Base-by-base conservation (phyloP, 2,888 invertebrate species). In the Oxytorus armatus region DNA sequence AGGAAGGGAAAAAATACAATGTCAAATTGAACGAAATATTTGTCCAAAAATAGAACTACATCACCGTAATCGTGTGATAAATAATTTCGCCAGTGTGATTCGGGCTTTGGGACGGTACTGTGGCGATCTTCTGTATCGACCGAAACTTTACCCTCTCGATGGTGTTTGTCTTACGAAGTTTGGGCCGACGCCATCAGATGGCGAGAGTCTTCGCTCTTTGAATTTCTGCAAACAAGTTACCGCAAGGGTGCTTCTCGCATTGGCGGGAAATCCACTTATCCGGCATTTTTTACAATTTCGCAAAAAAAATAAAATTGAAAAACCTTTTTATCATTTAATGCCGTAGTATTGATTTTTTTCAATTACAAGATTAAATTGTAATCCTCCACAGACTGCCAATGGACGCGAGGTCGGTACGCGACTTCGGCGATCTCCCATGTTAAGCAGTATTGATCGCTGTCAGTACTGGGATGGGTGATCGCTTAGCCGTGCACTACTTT, bases 81-180 rank as follows among this genome's bases (percentile, higher is more conserved):
- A 3, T n/a, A 70, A 47, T 83, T 81, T 83, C 49, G 42, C 49
- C 65, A 65, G 83, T 75, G 83, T 84, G 49, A 80, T 77, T 79
- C 77, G 23, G 81, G 68, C 83, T 84, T 82, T 33, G 39, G 7
- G 11, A 23, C 10, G 72, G 39, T 29, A 66, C 55, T 16, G 39
- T 18, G 36, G 44, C 7, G 33, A 18, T 57, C 85, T 83, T n/a
- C 57, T 55, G 79, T 84, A 81, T 66, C 83, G 69, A 72, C 59
- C 3, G 68, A n/a, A 57, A 69, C 14, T 68, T 59, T 57, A 74
- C 18, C 14, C 55, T 63, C 44, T 23, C 29, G 25, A 10, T 7
- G 18, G 36, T 14, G n/a, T 63, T 8, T 47, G 66, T 29, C 16
- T 10, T 11, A 49, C 21, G 3, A n/a, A 0, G 72, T 68, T 70